Evolutionary conservation across 2,888 invertebrate species (phyloP), one percentile per base, ranked within the genome.

Genomic region (Pristionchus maxplancki): DNA sequence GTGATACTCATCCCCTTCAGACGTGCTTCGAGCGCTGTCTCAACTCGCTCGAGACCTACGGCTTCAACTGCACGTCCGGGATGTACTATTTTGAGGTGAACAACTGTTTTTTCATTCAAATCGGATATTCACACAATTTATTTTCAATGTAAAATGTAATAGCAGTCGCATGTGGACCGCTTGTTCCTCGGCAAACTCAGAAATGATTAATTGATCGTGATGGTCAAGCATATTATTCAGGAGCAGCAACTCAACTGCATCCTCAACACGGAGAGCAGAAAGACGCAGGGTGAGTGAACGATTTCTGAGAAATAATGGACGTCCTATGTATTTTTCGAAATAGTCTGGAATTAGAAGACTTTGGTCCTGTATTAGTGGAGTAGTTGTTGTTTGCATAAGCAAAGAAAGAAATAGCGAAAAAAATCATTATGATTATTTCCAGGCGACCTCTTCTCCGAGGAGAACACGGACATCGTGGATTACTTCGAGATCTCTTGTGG

Each of bases 11-110:
- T 13, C 9, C 48, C 5, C 44, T 86, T 17, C 48, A 87, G 86
- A 92, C 94, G 53, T 94, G 94, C 89, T 93, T 94, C 85, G 93
- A 94, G 89, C 93, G 92, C 28, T 94, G 94, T 88, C 88, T 94
- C 62, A 95, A 94, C 88, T 92, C 94, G 67, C 90, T 91, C 58
- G 90, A 92, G 40, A 78, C 94, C 34, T 94, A 92, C 88, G 94
- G 94, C 11, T 95, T 94, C 90, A 90, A 90, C 53, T 94, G 95
- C 83, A 91, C 91, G 62, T 93, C 93, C 28, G 94, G 95, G 81
- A 94, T 94, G 94, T 94, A 92, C 86, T 94, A 94, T 89, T 94
- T 95, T 88, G 94, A 94, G 91, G 93, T 93, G 28, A 67, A 62
- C 4, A 15, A 9, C 8, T 13, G 28, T 37, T 67, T 58, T n/a